Evolutionary conservation across 2,113 vertebrate species (phyloP), one percentile per base, ranked within the genome.

Genomic region (Xerus inauris): DNA sequence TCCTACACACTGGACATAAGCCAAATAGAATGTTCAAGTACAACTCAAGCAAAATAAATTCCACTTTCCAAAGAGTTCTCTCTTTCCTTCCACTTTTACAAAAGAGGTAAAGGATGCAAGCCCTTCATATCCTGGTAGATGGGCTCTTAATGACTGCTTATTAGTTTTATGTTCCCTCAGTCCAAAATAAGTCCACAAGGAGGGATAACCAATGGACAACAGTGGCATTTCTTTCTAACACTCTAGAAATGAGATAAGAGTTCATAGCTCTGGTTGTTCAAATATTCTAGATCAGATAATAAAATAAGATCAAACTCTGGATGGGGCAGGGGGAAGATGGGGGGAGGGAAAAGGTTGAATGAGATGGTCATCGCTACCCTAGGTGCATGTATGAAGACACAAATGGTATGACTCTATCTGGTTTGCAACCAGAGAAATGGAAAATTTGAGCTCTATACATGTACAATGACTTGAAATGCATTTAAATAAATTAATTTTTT

Each of bases 21-120:
- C n/a, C 47, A 72, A 87, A 79, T 0, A 83, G 51, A 93, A 47
- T 57, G 64, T 38, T 83, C 45, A 75, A 84, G 51, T 84, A 65
- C 30, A 96, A 69, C 38, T 80, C 28, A 65, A 88, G 87, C 87
- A 91, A 95, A 83, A 64, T 65, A 71, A 89, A 89, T 64, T 49
- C 88, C 42, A 77, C 7, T 88, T 93, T 69, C 45, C 54, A 84
- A 75, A 12, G 83, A 30, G 13, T 17, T 47, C 3, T 89, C 2
- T 38, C 47, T 40, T n/a, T 51, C 20, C 59, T 62, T 47, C 47
- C 49, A 4, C 54, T 71, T 76, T 22, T 32, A 49, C 35, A 51
- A 32, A 30, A 12, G 22, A 67, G 42, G 22, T 40, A 45, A 77
- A 87, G 71, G 32, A 75, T 9, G 28, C 6, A 96, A 72, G 35